A percentile compares a stretch with the other conserved stretches of the same genome.
Evolutionary conservation across 2,888 invertebrate species (phyloP).

Genomic region (Pasiphila rectangulata): DNA sequence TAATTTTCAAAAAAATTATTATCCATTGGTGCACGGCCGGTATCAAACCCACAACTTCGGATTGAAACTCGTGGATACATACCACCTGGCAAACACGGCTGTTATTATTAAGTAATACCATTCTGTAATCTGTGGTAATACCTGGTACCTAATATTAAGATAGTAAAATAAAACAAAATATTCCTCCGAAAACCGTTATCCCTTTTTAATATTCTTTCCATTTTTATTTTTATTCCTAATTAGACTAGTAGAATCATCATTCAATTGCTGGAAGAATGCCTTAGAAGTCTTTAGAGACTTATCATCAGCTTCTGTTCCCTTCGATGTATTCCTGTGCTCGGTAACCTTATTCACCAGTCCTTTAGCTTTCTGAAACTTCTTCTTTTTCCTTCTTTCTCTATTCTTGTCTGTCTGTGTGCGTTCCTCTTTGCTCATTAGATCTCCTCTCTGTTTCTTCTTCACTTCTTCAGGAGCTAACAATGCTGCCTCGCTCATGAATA

Average conservation of each 20-base stretch:
- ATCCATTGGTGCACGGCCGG: too few species aligned
- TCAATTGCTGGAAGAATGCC: constrained; percentile 92
- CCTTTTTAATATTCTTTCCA: constrained; percentile 65
- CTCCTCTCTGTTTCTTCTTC: constrained; percentile 81
- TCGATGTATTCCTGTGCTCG: constrained; percentile 77
- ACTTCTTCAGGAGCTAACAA: constrained; percentile 96
- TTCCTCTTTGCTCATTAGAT: constrained; percentile 87
- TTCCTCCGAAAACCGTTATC: constrained; percentile 27
- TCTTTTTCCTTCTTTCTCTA: constrained; percentile 92
- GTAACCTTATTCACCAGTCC: constrained; percentile 66
- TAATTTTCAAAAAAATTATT: too few species aligned
- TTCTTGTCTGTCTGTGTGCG: constrained; percentile 92
- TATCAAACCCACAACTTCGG: too few species aligned
- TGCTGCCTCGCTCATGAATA: constrained; percentile 90
- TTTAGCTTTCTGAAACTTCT: constrained; percentile 84
- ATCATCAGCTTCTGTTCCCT: constrained; percentile 81
- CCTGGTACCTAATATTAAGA: too few species aligned
- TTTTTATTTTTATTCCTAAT: constrained; percentile 60
- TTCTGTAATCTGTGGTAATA: too few species aligned
- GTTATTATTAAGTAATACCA: too few species aligned
- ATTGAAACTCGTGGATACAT: too few species aligned
- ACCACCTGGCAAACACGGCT: too few species aligned
- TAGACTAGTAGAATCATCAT: constrained; percentile 83
- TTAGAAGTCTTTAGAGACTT: constrained; percentile 84
- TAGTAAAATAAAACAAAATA: neutral